A percentile compares a stretch with the other conserved stretches of the same genome.
Evolutionary conservation across 2,113 vertebrate species (phyloP).

Genomic region (Gasterosteus nipponicus): DNA sequence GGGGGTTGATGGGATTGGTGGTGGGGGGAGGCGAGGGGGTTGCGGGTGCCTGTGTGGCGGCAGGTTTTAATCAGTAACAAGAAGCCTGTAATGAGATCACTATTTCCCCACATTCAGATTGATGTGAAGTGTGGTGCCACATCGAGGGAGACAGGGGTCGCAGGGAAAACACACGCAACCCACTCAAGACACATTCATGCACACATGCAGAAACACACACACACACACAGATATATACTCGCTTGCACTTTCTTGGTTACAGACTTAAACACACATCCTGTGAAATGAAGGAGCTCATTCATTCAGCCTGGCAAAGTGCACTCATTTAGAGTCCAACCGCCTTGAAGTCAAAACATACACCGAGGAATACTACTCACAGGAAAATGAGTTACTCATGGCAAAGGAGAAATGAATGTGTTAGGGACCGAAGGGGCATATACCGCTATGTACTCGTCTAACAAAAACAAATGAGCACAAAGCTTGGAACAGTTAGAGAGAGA

Average conservation of each 20-base stretch:
- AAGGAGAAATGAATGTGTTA: slow-evolving; percentile 63
- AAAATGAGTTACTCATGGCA: slow-evolving; percentile 68
- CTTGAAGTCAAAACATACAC: slow-evolving; percentile 80
- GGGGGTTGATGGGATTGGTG: slow-evolving; percentile 11
- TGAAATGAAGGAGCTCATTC: slow-evolving; percentile 83
- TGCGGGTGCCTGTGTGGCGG: slow-evolving; percentile 55
- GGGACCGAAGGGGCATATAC: slow-evolving; percentile 54
- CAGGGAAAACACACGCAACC: slow-evolving; percentile 41
- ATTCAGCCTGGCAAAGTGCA: slow-evolving; percentile 76
- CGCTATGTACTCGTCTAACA: slow-evolving; percentile 51
- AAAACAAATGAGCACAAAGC: slow-evolving; percentile 70
- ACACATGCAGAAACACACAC: slow-evolving; percentile 16
- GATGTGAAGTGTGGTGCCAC: slow-evolving; percentile 77
- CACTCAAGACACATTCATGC: slow-evolving; percentile 17
- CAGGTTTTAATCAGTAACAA: slow-evolving; percentile 83
- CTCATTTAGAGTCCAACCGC: slow-evolving; percentile 79
- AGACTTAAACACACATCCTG: slow-evolving; percentile 80
- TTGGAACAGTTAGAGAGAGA: slow-evolving; percentile 41
- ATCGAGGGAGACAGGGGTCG: slow-evolving; percentile 56
- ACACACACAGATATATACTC: slow-evolving; percentile 63
- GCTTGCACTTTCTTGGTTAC: slow-evolving; percentile 69
- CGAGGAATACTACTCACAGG: slow-evolving; percentile 74
- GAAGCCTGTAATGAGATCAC: slow-evolving; percentile 83
- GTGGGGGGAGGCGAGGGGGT: slow-evolving; percentile 29
- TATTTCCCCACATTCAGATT: slow-evolving; percentile 81